A percentile compares a stretch with the other conserved stretches of the same genome.
phyloP scores from a whole-genome alignment of 1,140 invertebrate species.

The Drosophila lacertosa region DNA sequence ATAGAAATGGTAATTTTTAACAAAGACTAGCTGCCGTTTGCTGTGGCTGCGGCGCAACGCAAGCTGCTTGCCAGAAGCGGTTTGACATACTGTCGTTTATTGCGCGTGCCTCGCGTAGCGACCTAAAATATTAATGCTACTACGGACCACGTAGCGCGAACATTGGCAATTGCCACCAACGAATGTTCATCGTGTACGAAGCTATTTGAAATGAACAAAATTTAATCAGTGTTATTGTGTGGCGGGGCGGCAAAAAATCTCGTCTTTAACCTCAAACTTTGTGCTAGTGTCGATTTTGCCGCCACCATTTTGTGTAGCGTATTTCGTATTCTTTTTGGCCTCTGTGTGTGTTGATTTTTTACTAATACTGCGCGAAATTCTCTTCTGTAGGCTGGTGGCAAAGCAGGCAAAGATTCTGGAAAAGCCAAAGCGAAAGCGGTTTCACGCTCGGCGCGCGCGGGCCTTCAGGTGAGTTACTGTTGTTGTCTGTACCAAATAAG shows the following conservation, averaged over 20 bases:
- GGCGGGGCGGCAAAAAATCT: constrained; percentile 41
- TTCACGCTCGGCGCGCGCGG: constrained; percentile 98
- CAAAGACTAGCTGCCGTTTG: constrained; percentile 15
- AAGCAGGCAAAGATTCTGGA: constrained; percentile 99
- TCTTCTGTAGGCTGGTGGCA: constrained; percentile 94
- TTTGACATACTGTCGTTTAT: constrained; percentile 46
- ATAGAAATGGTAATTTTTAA: constrained; percentile 69
- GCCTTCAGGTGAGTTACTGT: constrained; percentile 93
- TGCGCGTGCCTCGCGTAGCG: constrained; percentile 62
- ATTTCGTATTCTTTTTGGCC: constrained; percentile 11
- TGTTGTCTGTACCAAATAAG: constrained; percentile 66
- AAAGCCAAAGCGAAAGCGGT: constrained; percentile 99
- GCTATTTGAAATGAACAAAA: constrained; percentile 31
- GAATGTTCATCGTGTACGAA: not conserved
- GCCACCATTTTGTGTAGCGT: constrained; percentile 69
- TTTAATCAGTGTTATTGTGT: constrained; percentile 59
- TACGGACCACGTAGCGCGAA: constrained; percentile 50
- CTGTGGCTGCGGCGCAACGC: constrained; percentile 38
- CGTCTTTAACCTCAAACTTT: constrained; percentile 69
- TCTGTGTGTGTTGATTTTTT: constrained; percentile 34
- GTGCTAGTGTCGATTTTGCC: constrained; percentile 32
- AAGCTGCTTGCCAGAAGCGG: constrained; percentile 37
- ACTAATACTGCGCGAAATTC: constrained; percentile 34
- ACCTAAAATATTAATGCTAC: constrained; percentile 54
- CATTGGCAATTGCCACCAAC: constrained; percentile 14